Conservation (phyloP, 2,888 invertebrate genomes). For the Ornithoptera priamus region DNA sequence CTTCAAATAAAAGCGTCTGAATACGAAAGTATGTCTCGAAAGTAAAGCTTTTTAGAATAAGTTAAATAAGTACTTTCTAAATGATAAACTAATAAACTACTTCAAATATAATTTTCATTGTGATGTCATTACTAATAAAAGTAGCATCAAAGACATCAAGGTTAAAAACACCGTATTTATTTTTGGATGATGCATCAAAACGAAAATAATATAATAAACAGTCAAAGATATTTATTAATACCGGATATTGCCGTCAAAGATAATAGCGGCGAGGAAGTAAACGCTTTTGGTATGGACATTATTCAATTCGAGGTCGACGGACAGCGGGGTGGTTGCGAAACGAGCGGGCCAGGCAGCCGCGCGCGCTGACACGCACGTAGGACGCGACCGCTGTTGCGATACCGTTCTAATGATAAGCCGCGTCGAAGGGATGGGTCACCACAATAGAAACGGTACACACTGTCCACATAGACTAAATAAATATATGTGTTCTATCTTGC, state of each 20-base stretch:
- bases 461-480: background rate
- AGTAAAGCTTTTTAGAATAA: too few species aligned
- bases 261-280: constrained; percentile 40
- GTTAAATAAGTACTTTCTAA: too few species aligned
- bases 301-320: constrained; percentile 53
- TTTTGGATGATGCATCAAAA: background rate
- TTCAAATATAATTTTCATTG: too few species aligned
- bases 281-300: constrained; percentile 43
- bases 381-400: constrained; percentile 34
- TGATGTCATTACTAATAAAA: too few species aligned
- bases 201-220: background rate
- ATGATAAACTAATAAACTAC: too few species aligned
- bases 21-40: too few species aligned
- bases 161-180: background rate
- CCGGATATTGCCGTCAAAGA: constrained; percentile 30
- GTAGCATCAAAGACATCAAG: too few species aligned
- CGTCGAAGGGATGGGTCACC: constrained; percentile 16
- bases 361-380: constrained; percentile 30
- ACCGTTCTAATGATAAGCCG: constrained; percentile 20
- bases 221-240: constrained; percentile 19
- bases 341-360: constrained; percentile 35
- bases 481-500: background rate
- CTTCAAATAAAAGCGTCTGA: too few species aligned
- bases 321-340: constrained; percentile 48
- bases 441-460: background rate